phyloP scores from a whole-genome alignment of 1,140 invertebrate genomes.

The Kradibia gibbosae region DNA sequence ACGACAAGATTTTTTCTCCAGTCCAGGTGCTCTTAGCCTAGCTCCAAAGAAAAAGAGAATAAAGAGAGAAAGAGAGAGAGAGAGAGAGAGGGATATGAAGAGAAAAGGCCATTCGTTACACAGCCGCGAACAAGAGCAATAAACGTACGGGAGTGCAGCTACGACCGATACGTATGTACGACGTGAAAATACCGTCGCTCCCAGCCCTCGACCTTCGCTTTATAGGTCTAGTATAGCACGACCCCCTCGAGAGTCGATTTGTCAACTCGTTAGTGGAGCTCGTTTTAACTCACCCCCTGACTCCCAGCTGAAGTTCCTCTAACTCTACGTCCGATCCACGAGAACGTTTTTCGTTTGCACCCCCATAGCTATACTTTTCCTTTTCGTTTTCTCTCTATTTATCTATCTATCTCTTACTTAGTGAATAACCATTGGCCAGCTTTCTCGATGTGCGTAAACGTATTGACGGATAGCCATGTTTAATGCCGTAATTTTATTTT shows the following conservation, averaged over 20 bases:
- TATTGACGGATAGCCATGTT: not conserved
- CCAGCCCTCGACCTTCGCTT: slow-evolving; percentile 66
- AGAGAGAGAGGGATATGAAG: not conserved
- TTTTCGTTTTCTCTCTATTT: not conserved
- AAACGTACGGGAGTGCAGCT: slow-evolving; percentile 67
- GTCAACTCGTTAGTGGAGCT: slow-evolving; percentile 73
- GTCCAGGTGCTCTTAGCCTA: not conserved
- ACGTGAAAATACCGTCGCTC: slow-evolving; percentile 36
- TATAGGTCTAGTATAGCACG: slow-evolving; percentile 71
- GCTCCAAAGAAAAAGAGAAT: not conserved
- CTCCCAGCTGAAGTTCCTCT: not conserved
- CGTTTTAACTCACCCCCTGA: slow-evolving; percentile 61
- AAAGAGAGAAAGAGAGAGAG: no score
- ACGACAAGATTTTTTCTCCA: slow-evolving; percentile 15
- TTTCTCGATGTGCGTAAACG: not conserved
- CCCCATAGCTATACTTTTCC: not conserved
- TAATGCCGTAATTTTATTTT: slow-evolving; percentile 5
- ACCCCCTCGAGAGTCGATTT: slow-evolving; percentile 72
- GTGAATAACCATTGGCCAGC: not conserved
- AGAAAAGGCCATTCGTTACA: slow-evolving; percentile 68
- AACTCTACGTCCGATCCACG: not conserved
- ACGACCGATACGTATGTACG: slow-evolving; percentile 61
- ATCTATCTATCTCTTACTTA: no score
- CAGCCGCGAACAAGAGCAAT: slow-evolving; percentile 70
- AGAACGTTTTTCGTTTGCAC: slow-evolving; percentile 22